phyloP scores from a whole-genome alignment of 2,113 vertebrate species.

The Pandion haliaetus region DNA sequence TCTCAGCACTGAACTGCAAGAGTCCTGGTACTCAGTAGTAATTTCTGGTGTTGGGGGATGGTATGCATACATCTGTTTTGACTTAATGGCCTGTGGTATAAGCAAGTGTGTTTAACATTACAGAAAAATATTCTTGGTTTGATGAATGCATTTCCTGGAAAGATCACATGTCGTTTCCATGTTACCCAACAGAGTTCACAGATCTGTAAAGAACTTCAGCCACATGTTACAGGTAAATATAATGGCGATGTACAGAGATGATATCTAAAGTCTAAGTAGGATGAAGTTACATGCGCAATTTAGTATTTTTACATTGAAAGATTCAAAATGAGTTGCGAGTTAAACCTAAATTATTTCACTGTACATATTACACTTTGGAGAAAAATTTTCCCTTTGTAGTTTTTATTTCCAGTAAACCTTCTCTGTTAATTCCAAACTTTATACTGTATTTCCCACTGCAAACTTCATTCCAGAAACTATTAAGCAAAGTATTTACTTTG shows the following conservation, averaged over 20 bases:
- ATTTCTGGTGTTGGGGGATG: not conserved
- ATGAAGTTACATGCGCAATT: not conserved
- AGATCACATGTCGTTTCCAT: constrained; percentile 85
- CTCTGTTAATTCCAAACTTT: not conserved
- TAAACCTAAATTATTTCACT: not conserved
- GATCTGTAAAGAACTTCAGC: constrained; percentile 78
- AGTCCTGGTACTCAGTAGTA: not conserved
- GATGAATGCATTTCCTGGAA: constrained; percentile 84
- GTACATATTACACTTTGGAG: not conserved
- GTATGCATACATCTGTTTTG: constrained; percentile 56
- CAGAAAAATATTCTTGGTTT: constrained; percentile 84
- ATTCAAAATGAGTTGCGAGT: not conserved
- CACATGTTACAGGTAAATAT: constrained; percentile 81
- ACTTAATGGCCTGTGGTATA: constrained; percentile 38
- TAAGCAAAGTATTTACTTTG: not conserved
- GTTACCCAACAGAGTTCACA: constrained; percentile 84
- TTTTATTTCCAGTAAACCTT: not conserved
- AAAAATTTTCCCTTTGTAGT: not conserved
- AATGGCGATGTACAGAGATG: not conserved
- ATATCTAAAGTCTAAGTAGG: not conserved
- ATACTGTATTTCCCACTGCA: not conserved
- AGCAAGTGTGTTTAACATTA: constrained; percentile 69
- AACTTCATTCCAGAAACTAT: not conserved
- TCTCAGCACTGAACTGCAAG: not conserved
- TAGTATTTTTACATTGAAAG: not conserved